Conservation (phyloP, 2,113 vertebrate species). For the Eudorcas thomsonii region DNA sequence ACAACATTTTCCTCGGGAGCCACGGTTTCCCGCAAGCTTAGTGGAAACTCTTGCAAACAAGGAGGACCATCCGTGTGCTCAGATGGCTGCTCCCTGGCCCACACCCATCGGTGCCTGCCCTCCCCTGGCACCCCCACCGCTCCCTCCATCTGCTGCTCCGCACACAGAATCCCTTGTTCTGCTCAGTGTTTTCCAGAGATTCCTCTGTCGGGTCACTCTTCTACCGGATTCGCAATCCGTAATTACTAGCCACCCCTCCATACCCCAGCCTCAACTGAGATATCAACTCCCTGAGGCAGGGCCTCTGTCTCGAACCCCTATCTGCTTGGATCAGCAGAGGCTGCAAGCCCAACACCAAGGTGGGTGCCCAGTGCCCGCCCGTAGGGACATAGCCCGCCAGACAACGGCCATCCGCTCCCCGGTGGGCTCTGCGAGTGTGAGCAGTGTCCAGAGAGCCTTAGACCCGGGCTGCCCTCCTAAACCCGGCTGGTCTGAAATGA, state of each 20-base stretch:
- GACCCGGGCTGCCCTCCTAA: background rate
- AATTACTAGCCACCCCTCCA: background rate
- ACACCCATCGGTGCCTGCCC: background rate
- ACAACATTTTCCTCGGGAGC: background rate
- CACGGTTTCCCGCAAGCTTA: background rate
- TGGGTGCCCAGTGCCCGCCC: background rate
- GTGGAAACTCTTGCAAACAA: background rate
- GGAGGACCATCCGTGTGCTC: rapidly evolving
- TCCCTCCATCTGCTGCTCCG: background rate
- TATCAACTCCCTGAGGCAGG: background rate
- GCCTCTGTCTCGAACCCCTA: background rate
- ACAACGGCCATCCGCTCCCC: rapidly evolving
- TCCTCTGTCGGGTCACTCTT: too few species aligned
- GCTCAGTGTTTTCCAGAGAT: background rate
- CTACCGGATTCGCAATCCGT: rapidly evolving
- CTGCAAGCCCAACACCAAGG: background rate
- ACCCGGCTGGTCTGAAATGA: rapidly evolving
- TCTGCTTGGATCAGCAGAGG: background rate
- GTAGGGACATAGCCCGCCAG: rapidly evolving
- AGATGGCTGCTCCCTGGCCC: background rate
- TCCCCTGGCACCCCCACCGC: background rate
- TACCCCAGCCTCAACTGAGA: background rate
- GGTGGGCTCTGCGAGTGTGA: rapidly evolving
- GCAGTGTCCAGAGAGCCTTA: background rate
- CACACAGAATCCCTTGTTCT: background rate